Evolutionary conservation across 2,113 vertebrate genomes (phyloP).

Genomic region (Ammodramus savannarum): DNA sequence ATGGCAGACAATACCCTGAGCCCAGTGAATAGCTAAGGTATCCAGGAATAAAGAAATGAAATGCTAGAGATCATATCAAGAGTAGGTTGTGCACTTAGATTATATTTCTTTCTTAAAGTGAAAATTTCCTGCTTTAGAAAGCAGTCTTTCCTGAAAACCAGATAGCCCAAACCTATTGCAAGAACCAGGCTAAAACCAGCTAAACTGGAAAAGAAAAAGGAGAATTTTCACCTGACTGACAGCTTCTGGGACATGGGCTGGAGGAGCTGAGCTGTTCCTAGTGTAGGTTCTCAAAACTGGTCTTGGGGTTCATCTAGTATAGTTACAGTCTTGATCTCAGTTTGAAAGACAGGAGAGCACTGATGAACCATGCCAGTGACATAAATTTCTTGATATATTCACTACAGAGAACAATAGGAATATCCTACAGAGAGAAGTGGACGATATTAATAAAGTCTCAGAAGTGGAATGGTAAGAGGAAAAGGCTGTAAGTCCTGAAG

Average conservation of each 20-base stretch:
- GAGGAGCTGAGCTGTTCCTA: not conserved
- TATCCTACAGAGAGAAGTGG: not conserved
- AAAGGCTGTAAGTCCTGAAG: not conserved
- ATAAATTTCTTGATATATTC: not conserved
- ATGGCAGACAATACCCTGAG: not conserved
- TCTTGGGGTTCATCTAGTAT: not conserved
- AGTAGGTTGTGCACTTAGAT: not conserved
- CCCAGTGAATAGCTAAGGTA: not conserved
- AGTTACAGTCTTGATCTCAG: not conserved
- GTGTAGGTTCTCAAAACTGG: not conserved
- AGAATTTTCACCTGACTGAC: not conserved
- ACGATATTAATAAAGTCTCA: not conserved
- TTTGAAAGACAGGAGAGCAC: not conserved
- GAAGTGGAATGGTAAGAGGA: not conserved
- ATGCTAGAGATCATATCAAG: not conserved
- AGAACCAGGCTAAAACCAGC: not conserved
- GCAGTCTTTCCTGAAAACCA: not conserved
- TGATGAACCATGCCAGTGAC: not conserved
- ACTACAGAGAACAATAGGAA: not conserved
- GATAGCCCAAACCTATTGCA: not conserved
- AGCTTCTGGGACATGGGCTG: not conserved
- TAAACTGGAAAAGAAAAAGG: not conserved
- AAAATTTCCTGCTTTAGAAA: conserved; percentile 21
- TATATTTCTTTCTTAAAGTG: not conserved
- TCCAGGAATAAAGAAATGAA: not conserved